These are phyloP conservation scores for Scomber japonicus DNA, from an alignment of 2,113 vertebrate genomes.

Conservation along the genomic window DNA sequence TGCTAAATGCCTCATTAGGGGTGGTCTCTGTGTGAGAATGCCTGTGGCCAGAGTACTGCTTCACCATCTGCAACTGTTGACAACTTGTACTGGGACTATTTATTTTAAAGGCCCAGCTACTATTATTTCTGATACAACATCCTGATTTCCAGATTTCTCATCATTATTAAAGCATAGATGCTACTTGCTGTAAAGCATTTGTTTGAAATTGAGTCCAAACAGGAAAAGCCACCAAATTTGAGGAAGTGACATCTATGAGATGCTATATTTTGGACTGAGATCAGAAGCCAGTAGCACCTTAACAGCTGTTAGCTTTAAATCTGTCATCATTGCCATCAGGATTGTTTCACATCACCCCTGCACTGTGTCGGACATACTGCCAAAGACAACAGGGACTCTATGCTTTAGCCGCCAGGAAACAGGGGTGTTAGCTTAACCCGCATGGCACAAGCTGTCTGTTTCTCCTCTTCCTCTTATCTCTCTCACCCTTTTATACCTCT, in stretches of 20 bases:
- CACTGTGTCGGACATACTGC: slow-evolving; percentile 59
- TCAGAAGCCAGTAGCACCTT: slow-evolving; percentile 27
- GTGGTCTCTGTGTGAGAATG: slow-evolving; percentile 71
- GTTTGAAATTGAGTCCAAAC: slow-evolving; percentile 18
- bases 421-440: slow-evolving; percentile 74
- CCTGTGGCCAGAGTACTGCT: slow-evolving; percentile 53
- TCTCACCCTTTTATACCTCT: not conserved
- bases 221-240: slow-evolving; percentile 6
- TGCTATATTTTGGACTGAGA: slow-evolving; percentile 27
- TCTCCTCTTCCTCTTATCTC: slow-evolving; percentile 45
- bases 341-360: slow-evolving; percentile 70
- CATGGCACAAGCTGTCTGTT: slow-evolving; percentile 63
- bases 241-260: slow-evolving; percentile 13
- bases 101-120: slow-evolving; percentile 8
- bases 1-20: slow-evolving; percentile 78
- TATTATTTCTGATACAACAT: not conserved
- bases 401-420: slow-evolving; percentile 64
- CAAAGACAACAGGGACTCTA: slow-evolving; percentile 76
- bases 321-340: slow-evolving; percentile 67
- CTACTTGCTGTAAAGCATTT: not conserved
- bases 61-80: slow-evolving; percentile 61
- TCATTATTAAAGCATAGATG: not conserved
- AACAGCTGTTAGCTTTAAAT: slow-evolving; percentile 52
- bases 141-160: not conserved
- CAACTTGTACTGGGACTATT: slow-evolving; percentile 25